Evolutionary conservation across 2,797 vertebrate genomes (phyloP), one percentile per base, ranked within the genome.

Genomic region (Eupleurogrammus muticus): DNA sequence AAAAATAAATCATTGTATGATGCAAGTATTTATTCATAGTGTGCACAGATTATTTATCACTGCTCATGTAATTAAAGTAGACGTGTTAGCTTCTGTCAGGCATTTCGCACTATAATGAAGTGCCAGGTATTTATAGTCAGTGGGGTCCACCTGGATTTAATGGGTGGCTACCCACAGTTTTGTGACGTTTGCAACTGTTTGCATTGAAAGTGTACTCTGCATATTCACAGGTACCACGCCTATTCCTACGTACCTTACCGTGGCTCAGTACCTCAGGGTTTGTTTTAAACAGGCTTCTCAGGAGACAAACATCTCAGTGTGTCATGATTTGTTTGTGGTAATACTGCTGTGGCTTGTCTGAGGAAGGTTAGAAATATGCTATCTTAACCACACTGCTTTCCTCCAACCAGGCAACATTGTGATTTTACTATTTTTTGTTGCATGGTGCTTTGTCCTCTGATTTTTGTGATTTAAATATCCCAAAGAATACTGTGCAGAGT

Each of bases 1-100:
- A 13, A 42, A 16, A 14, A 14, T 16, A 38, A 12, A 17, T 23
- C 38, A 28, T 32, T 42, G 13, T 42, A 16, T 6, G 19, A 16
- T 11, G 53, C 24, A 17, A 54, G 48, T 36, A 12, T 9, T 21
- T n/a, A n/a, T n/a, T 21, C 13, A 10, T 34, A 46, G 23, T 47
- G 24, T 38, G 40, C 32, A 36, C 12, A 19, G 17, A 56, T 38
- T 9, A 51, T 13, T 56, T 9, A 42, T 36, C 42, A 2, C 10
- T 61, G 9, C 49, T 52, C 20, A 48, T 38, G 32, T 28, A 1
- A 14, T 40, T 38, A 36, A 28, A 75, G 20, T 17, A 32, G 6
- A 17, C 65, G 44, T 20, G 73, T 65, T 59, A 71, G 35, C 47
- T 56, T 62, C 42, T 32, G 9, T 16, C 46, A 28, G 24, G 12